These are phyloP conservation scores for Chromis chromis DNA, from an alignment of 2,797 vertebrate genomes.

Conservation along the genomic window DNA sequence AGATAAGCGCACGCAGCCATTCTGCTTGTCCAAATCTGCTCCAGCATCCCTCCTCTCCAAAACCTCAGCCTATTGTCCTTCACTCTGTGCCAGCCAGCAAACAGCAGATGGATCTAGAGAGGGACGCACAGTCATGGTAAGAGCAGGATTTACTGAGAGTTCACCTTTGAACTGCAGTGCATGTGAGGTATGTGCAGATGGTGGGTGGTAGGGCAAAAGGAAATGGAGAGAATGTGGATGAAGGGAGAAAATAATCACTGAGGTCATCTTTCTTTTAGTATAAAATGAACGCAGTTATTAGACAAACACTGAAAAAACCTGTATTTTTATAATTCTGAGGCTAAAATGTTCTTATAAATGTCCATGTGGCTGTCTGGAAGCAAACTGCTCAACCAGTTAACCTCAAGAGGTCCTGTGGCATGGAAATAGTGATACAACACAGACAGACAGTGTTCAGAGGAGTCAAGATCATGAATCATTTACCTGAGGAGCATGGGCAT, in stretches of 20 bases:
- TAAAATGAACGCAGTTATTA: slow-evolving; percentile 27
- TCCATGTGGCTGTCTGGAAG: slow-evolving; percentile 9
- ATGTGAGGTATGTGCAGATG: background rate
- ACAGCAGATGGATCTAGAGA: slow-evolving; percentile 22
- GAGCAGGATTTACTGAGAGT: slow-evolving; percentile 59
- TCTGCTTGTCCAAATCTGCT: slow-evolving; percentile 31
- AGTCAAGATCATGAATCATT: slow-evolving; percentile 67
- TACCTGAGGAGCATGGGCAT: slow-evolving; percentile 63
- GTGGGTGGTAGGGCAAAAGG: background rate
- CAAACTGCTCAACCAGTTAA: slow-evolving; percentile 4
- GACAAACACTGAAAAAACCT: slow-evolving; percentile 10
- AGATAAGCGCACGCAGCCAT: slow-evolving; percentile 10
- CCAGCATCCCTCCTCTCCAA: slow-evolving; percentile 18
- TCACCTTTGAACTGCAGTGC: slow-evolving; percentile 43
- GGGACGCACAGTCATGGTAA: slow-evolving; percentile 41
- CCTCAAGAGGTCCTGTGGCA: slow-evolving; percentile 15
- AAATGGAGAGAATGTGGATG: background rate
- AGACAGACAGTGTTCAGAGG: slow-evolving; percentile 51
- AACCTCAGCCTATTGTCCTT: background rate
- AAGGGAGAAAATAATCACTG: slow-evolving; percentile 15
- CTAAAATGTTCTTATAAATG: slow-evolving; percentile 7
- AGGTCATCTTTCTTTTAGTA: slow-evolving; percentile 10
- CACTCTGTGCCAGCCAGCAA: slow-evolving; percentile 9
- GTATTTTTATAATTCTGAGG: background rate
- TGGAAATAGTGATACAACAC: slow-evolving; percentile 57